Conservation (phyloP, 2,113 vertebrate species). For the Miniopterus natalensis region DNA sequence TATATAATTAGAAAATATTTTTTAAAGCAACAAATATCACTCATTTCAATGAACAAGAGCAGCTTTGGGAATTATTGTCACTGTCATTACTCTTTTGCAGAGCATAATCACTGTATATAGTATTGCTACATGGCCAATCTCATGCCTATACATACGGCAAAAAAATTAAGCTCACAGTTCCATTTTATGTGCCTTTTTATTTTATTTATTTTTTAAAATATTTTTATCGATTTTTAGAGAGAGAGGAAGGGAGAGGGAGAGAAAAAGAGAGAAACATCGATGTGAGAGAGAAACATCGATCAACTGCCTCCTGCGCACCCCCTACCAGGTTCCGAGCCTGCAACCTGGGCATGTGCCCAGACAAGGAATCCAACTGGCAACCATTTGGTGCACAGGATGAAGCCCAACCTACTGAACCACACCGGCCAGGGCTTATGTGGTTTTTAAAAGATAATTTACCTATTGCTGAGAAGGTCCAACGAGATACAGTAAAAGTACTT, state of each 20-base stretch:
- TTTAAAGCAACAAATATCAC: conserved; percentile 72
- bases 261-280: neutral
- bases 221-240: neutral
- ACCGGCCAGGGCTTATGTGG: neutral
- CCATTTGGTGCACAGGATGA: neutral
- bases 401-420: neutral
- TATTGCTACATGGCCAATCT: conserved; percentile 17
- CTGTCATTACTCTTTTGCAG: conserved; percentile 37
- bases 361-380: neutral
- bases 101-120: conserved; percentile 2
- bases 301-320: neutral
- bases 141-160: conserved; percentile 8
- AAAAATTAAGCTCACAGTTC: conserved; percentile 54
- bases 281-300: neutral
- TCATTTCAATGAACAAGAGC: conserved; percentile 71
- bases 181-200: conserved; percentile 29
- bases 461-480: conserved; percentile 50
- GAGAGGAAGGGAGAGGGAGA: neutral
- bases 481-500: conserved; percentile 50
- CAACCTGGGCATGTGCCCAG: neutral
- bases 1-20: conserved; percentile 77
- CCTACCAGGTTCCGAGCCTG: too few species aligned
- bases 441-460: conserved; percentile 49
- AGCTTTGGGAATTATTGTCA: conserved; percentile 50
- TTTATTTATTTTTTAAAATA: neutral